phyloP scores from a whole-genome alignment of 2,888 invertebrate genomes.

The Leptinotarsa tumamoca region DNA sequence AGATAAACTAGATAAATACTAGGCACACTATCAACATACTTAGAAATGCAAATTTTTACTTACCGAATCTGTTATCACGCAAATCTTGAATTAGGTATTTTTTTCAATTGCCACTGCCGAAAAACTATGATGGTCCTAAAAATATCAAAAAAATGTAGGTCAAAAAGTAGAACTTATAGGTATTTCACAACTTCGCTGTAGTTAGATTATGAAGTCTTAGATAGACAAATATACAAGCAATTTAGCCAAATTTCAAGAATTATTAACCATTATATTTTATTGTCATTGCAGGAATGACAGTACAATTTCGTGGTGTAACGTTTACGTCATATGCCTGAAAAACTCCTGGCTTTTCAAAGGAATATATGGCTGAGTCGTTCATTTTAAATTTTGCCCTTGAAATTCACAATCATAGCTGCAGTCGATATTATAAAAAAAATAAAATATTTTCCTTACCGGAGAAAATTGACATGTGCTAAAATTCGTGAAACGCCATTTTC shows the following conservation, averaged over 20 bases:
- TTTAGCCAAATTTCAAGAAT: constrained; percentile 22
- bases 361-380: background rate
- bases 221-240: background rate
- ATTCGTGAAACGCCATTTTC: constrained; percentile 63
- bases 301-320: constrained; percentile 51
- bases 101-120: constrained; percentile 47
- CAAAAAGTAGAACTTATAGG: background rate
- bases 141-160: constrained; percentile 22
- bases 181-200: constrained; percentile 14
- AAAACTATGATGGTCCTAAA: constrained; percentile 49
- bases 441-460: constrained; percentile 60
- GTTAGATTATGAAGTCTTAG: constrained; percentile 2
- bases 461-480: constrained; percentile 65
- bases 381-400: constrained; percentile 3
- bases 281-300: constrained; percentile 46
- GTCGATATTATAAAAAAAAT: constrained; percentile 6
- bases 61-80: constrained; percentile 57
- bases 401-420: background rate
- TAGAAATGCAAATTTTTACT: constrained; percentile 45
- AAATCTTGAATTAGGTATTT: constrained; percentile 53
- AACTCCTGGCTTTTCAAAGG: no score
- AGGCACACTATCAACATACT: constrained; percentile 40
- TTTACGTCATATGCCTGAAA: constrained; percentile 58
- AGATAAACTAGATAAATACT: constrained; percentile 28
- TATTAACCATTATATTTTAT: constrained; percentile 29